Percentiles rank a stretch among this genome's conserved stretches.
Evolutionary conservation across 2,113 vertebrate species (phyloP).

Genomic region (Aplodontia rufa): DNA sequence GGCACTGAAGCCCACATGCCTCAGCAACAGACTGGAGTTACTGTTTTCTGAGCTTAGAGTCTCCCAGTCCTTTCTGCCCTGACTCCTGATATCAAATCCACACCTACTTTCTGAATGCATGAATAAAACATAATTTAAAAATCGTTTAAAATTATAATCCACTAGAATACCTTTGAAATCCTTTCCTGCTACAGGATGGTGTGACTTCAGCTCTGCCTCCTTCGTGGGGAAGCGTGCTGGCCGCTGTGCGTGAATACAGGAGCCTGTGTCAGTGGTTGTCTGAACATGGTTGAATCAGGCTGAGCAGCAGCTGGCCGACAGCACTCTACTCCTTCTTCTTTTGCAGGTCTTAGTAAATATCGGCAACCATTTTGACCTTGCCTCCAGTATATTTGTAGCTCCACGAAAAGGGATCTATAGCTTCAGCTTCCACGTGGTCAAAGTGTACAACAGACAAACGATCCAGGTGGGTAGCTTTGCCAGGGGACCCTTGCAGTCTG

Average conservation of each 20-base stretch:
- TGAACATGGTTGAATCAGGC: accelerated
- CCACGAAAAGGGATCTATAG: constrained; percentile 99
- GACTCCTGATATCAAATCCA: accelerated
- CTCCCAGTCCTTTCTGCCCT: neutral
- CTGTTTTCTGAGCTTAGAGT: accelerated
- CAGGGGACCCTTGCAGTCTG: neutral
- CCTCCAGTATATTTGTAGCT: constrained; percentile 97
- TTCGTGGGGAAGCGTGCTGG: accelerated
- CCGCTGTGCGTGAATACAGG: neutral
- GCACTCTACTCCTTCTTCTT: constrained; percentile 55
- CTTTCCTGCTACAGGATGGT: neutral
- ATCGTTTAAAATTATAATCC: neutral
- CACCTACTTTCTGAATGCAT: neutral
- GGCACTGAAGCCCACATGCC: neutral
- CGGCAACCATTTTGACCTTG: constrained; percentile 99
- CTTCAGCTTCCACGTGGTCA: constrained; percentile 99
- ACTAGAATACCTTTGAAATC: neutral
- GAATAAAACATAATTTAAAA: neutral
- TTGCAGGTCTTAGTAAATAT: constrained; percentile 98
- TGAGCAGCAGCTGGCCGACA: neutral
- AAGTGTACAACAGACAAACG: constrained; percentile 99
- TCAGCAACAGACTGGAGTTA: neutral
- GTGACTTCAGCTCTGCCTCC: neutral
- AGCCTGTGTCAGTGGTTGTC: accelerated
- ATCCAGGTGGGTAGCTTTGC: constrained; percentile 93